Evolutionary conservation across 1,140 invertebrate species (phyloP).

Genomic region (Drosophila tsacasi): DNA sequence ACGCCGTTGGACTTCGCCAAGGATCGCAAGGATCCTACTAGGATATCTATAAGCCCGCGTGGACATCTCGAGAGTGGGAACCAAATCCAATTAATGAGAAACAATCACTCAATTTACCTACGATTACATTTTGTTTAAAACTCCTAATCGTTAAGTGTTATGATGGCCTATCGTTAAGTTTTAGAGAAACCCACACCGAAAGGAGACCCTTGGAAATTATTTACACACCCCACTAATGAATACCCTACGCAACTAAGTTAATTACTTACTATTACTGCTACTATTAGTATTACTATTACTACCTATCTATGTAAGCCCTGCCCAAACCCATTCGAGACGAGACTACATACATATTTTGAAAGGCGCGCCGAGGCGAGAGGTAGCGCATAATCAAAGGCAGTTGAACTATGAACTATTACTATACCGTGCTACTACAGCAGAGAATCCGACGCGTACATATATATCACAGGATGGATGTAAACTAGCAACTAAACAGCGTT

Average conservation of each 20-base stretch:
- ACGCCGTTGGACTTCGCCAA: constrained; percentile 55
- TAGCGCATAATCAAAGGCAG: constrained; percentile 48
- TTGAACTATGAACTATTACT: constrained; percentile 68
- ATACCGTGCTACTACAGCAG: constrained; percentile 49
- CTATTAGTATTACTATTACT: constrained; percentile 17
- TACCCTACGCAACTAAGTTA: constrained; percentile 74
- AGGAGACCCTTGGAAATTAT: constrained; percentile 65
- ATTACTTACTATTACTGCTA: constrained; percentile 39
- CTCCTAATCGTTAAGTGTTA: constrained; percentile 70
- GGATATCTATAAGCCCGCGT: constrained; percentile 15
- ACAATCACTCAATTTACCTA: constrained; percentile 83
- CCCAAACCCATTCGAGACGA: constrained; percentile 34
- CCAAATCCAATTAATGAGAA: constrained; percentile 76
- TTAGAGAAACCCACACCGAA: constrained; percentile 39
- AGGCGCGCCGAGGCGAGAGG: constrained; percentile 14
- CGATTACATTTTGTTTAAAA: constrained; percentile 50
- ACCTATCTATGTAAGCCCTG: constrained; percentile 59
- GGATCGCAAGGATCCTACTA: constrained; percentile 17
- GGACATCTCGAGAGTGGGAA: constrained; percentile 37
- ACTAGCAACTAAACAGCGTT: constrained; percentile 67
- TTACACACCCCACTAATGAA: constrained; percentile 66
- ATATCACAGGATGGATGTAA: constrained; percentile 58
- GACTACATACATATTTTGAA: constrained; percentile 14
- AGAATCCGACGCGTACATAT: constrained; percentile 51
- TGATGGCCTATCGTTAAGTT: constrained; percentile 76